A percentile compares a stretch with the other conserved stretches of the same genome.
phyloP scores from a whole-genome alignment of 2,797 vertebrate species.

The Myripristis jacobus region DNA sequence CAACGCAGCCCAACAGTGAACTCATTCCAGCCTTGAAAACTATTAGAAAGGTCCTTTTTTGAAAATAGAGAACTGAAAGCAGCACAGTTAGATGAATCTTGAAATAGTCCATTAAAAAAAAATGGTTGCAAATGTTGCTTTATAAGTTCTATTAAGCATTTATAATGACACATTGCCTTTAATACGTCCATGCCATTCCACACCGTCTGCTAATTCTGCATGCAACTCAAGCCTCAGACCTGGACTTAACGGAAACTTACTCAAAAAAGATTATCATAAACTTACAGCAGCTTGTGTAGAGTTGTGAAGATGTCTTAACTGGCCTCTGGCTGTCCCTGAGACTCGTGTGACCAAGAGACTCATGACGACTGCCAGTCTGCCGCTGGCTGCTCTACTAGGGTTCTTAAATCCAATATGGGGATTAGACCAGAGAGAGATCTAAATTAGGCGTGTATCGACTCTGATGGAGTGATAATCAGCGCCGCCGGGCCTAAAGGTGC shows the following conservation, averaged over 20 bases:
- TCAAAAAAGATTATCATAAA: neutral
- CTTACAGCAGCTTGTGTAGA: slow-evolving; percentile 17
- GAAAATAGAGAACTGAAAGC: no score
- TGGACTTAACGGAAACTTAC: neutral
- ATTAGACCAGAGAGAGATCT: slow-evolving; percentile 60
- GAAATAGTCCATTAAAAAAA: no score
- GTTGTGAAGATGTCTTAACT: neutral
- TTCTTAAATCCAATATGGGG: slow-evolving; percentile 69
- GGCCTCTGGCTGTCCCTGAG: slow-evolving; percentile 10
- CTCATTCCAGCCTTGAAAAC: no score
- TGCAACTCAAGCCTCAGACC: no score
- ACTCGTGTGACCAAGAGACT: slow-evolving; percentile 9
- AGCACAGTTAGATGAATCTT: no score
- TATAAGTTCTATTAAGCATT: no score
- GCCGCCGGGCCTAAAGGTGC: no score
- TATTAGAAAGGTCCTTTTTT: no score
- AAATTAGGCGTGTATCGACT: slow-evolving; percentile 59
- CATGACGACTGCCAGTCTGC: neutral
- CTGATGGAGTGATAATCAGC: slow-evolving; percentile 53
- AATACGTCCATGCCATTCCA: no score
- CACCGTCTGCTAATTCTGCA: no score
- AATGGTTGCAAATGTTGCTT: no score
- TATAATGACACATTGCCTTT: no score
- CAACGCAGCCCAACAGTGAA: neutral
- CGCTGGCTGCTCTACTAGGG: slow-evolving; percentile 25